Evolutionary conservation across 2,113 vertebrate species (phyloP).

Genomic region (Struthio camelus): DNA sequence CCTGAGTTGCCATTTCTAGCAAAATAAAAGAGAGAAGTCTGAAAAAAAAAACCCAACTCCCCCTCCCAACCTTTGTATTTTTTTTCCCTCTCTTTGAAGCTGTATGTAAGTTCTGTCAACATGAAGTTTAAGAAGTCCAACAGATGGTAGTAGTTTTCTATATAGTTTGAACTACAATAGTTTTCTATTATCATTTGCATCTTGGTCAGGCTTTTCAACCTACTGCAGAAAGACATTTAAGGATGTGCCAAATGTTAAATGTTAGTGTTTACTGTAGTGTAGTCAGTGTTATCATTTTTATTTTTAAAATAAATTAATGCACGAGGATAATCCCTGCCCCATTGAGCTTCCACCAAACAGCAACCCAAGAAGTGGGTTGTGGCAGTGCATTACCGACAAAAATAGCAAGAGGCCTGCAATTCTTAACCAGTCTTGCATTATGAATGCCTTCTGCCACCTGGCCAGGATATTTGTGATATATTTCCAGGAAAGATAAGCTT

Average conservation of each 20-base stretch:
- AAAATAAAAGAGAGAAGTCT: slow-evolving; percentile 19
- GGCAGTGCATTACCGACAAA: not conserved
- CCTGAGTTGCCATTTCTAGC: not conserved
- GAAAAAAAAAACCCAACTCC: not conserved
- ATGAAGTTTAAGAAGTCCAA: not conserved
- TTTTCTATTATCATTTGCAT: slow-evolving; percentile 2
- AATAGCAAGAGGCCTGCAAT: not conserved
- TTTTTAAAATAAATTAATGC: not conserved
- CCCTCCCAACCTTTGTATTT: not conserved
- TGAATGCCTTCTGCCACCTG: not conserved
- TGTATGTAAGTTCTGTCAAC: not conserved
- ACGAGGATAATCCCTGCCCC: not conserved
- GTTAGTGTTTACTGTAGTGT: not conserved
- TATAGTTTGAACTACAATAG: not conserved
- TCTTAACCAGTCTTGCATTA: not conserved
- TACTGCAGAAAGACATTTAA: not conserved
- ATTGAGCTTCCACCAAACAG: not conserved
- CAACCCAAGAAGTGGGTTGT: not conserved
- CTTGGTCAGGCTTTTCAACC: slow-evolving; percentile 4
- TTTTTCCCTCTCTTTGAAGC: not conserved
- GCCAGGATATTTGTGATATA: not conserved
- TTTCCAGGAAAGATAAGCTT: not conserved
- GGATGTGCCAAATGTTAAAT: not conserved
- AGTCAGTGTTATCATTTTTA: not conserved
- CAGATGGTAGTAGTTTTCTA: not conserved